Conservation (phyloP, 1,140 invertebrate genomes). For the Leucophenga varia region DNA sequence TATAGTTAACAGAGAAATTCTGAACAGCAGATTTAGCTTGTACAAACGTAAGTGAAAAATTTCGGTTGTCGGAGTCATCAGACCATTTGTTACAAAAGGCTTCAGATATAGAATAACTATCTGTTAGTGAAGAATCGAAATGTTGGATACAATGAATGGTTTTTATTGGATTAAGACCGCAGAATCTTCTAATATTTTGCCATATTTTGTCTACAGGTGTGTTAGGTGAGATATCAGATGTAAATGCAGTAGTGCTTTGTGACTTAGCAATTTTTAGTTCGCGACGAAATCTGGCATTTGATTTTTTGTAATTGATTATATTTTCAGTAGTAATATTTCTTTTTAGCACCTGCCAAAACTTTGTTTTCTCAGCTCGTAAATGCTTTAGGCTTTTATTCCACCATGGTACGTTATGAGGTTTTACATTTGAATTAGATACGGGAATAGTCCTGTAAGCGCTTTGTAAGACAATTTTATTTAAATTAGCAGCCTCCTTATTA, state of each 20-base stretch:
- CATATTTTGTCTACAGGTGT: conserved; percentile 2
- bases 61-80: background rate
- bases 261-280: conserved; percentile 1
- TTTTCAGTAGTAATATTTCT: conserved; percentile 1
- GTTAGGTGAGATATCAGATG: background rate
- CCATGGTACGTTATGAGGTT: background rate
- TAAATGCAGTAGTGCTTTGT: conserved; percentile 1
- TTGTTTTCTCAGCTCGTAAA: background rate
- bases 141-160: conserved; percentile 8
- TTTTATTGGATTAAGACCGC: background rate
- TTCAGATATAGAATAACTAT: conserved; percentile 1
- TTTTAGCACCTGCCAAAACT: background rate
- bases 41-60: background rate
- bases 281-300: conserved; percentile 2
- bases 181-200: conserved; percentile 7
- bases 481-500: conserved; percentile 1
- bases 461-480: conserved; percentile 1
- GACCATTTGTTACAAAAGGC: conserved; percentile 4
- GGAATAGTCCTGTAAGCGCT: background rate
- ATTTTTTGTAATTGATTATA: background rate
- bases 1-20: background rate
- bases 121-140: background rate
- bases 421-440: background rate
- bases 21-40: background rate
- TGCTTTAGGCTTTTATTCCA: conserved; percentile 5